Conservation (phyloP, 1,140 invertebrate genomes). For the Solen grandis region DNA sequence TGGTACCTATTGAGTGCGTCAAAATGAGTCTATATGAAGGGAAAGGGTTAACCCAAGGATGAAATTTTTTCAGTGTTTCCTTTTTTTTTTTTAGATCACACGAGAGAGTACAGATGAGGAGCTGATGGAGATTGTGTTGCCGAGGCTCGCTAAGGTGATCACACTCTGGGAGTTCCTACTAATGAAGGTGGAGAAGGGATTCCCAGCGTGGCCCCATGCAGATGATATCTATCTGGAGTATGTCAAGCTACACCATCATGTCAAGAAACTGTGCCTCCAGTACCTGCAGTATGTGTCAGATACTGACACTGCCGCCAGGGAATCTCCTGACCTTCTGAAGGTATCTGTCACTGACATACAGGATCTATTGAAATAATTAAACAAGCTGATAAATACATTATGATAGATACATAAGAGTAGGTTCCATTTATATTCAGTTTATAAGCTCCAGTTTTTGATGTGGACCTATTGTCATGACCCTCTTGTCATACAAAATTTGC, state of each 20-base stretch:
- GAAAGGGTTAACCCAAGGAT: no score
- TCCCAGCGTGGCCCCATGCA: slow-evolving; percentile 65
- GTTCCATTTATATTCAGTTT: no score
- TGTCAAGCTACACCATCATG: slow-evolving; percentile 74
- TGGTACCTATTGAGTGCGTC: no score
- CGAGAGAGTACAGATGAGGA: slow-evolving; percentile 79
- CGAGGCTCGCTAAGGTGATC: slow-evolving; percentile 78
- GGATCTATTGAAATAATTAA: no score
- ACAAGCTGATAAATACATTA: no score
- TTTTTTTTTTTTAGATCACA: slow-evolving; percentile 68
- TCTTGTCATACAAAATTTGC: no score
- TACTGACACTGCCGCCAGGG: slow-evolving; percentile 15
- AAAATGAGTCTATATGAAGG: no score
- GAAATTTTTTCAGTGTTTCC: not conserved
- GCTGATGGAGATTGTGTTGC: slow-evolving; percentile 81
- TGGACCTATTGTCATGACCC: no score
- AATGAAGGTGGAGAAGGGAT: slow-evolving; percentile 79
- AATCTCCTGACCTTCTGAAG: no score
- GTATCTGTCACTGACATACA: no score
- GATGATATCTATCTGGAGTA: slow-evolving; percentile 77
- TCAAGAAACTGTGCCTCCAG: slow-evolving; percentile 73
- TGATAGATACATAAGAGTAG: no score
- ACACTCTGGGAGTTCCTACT: slow-evolving; percentile 82
- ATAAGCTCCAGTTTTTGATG: no score
- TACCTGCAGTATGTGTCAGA: slow-evolving; percentile 68